These are phyloP conservation scores for Petrophora chlorosata DNA, from an alignment of 2,888 invertebrate genomes.

Conservation along the genomic window DNA sequence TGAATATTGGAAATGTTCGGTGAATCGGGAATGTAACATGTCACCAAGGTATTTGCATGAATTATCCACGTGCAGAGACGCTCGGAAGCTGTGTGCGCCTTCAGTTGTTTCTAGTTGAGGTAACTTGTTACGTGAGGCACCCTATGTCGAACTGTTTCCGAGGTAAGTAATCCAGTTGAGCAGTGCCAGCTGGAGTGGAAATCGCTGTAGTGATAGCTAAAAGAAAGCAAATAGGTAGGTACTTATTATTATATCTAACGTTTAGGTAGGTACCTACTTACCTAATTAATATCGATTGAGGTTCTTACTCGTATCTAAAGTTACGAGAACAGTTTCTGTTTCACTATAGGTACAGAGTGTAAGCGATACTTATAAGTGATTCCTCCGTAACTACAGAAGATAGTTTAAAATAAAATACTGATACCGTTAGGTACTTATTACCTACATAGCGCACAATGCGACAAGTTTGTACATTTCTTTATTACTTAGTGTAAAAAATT, in stretches of 20 bases:
- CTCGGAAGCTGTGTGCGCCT: constrained; percentile 29
- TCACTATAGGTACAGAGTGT: no score
- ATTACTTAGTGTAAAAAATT: no score
- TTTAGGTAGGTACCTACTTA: no score
- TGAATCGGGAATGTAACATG: constrained; percentile 45
- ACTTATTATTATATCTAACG: background rate
- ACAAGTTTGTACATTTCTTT: no score
- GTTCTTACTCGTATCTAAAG: no score
- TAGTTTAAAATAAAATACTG: no score
- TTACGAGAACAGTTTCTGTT: no score
- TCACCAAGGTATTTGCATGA: constrained; percentile 48
- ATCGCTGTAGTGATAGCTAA: background rate
- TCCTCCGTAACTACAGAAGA: no score
- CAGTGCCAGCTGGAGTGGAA: background rate
- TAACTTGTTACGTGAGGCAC: constrained; percentile 5
- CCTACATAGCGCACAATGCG: no score
- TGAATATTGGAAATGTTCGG: constrained; percentile 43
- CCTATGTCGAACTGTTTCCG: constrained; percentile 13
- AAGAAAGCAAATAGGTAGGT: background rate
- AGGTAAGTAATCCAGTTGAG: constrained; percentile 14
- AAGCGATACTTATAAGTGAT: no score
- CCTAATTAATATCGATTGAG: no score
- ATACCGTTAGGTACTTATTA: no score
- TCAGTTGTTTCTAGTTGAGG: constrained; percentile 14
- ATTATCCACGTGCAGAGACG: constrained; percentile 46